phyloP scores from a whole-genome alignment of 2,113 vertebrate species.

The Pongo pygmaeus region DNA sequence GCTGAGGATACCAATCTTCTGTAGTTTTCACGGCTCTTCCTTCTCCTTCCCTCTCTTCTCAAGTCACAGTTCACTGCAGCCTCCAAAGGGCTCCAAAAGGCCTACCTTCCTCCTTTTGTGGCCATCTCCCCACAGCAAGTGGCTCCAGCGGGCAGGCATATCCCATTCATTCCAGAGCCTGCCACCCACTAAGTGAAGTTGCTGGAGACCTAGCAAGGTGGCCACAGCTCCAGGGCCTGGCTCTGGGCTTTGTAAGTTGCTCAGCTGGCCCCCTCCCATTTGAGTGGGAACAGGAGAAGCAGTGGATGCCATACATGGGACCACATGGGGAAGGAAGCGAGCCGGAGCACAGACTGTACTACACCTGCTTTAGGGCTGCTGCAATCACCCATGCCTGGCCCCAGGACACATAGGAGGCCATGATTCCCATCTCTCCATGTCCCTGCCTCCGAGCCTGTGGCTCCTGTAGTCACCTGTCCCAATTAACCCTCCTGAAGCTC shows the following conservation, averaged over 20 bases:
- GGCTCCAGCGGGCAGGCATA: neutral
- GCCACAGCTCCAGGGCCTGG: neutral
- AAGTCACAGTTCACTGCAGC: neutral
- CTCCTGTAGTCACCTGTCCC: neutral
- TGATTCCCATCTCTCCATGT: neutral
- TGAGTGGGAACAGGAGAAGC: neutral
- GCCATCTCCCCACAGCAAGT: neutral
- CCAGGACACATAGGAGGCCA: fast-evolving
- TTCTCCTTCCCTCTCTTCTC: fast-evolving
- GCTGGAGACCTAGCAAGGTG: too few relatives aligned
- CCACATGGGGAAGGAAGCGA: neutral
- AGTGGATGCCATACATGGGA: neutral
- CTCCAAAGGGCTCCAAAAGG: neutral
- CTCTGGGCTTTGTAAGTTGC: neutral
- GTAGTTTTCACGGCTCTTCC: neutral
- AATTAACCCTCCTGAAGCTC: neutral
- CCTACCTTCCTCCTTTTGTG: neutral
- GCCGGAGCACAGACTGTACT: neutral
- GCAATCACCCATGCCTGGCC: fast-evolving
- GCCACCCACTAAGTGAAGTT: neutral
- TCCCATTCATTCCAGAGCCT: neutral
- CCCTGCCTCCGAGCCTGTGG: neutral
- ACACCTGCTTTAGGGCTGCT: neutral
- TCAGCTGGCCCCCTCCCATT: neutral
- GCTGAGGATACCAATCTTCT: too few relatives aligned